Base-by-base conservation (phyloP, 1,140 invertebrate species). In the Drosophila chauvacae region DNA sequence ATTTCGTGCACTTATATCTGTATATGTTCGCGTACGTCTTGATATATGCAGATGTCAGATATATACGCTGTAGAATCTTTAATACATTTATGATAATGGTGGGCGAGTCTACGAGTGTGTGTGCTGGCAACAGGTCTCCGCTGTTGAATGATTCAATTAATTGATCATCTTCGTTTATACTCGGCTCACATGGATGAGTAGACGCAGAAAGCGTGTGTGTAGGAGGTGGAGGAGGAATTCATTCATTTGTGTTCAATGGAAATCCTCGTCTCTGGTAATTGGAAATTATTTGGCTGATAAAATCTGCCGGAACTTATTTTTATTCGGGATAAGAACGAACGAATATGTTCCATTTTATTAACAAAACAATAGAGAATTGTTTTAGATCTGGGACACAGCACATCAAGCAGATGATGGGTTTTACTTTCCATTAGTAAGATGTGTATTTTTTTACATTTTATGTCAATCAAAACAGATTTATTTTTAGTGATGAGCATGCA, bases 121-220 rank as follows among this genome's bases (percentile, higher is more conserved):
- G 62, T 81, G 69, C 84, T 77, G 84, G 83, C 84, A 87, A 87
- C 83, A 87, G 84, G 83, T 87, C 77, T 69, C 85, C 47, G 83
- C 71, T 61, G 83, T 71, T 87, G 84, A 87, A 88, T 88, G 83
- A 87, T 87, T 88, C 85, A 87, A 87, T 87, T 88, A 88, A 87
- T 87, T 87, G 81, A 86, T 86, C 83, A 87, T 80, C 76, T 88
- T 78, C 70, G 70, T 73, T 80, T 77, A 83, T 88, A 83, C 71
- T 78, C 86, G 88, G 65, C 61, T 77, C 70, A 28, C 79, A 87
- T 65, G 83, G 75, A 76, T 87, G 83, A 86, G 83, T 82, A 66
- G 75, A 79, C 50, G 63, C 60, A 64, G 39, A 65, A 50, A 39
- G 42, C 56, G 74, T 60, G 74, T 59, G 51, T 39, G 20, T 16